Conservation (phyloP, 2,113 vertebrate genomes). For the Haemorhous mexicanus region DNA sequence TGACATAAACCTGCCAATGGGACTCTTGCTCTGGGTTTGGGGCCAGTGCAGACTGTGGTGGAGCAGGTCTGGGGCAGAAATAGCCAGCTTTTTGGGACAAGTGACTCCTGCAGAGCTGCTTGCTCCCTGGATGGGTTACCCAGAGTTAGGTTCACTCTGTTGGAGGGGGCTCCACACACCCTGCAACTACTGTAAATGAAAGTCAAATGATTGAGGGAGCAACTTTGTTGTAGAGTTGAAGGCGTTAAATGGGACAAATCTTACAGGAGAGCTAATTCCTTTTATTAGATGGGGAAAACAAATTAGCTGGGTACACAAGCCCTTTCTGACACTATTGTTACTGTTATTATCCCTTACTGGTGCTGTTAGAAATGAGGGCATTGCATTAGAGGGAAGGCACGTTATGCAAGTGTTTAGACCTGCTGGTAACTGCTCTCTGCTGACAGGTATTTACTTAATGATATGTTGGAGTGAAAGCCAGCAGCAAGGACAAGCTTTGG, state of each 20-base stretch:
- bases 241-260: slow-evolving; percentile 31
- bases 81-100: background rate
- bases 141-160: background rate
- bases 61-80: background rate
- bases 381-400: background rate
- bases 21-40: background rate
- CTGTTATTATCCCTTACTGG: slow-evolving; percentile 16
- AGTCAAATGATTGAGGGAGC: background rate
- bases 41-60: background rate
- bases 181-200: background rate
- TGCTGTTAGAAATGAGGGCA: slow-evolving; percentile 21
- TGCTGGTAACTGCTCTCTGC: slow-evolving; percentile 47
- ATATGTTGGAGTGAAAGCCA: slow-evolving; percentile 13
- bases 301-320: slow-evolving; percentile 30
- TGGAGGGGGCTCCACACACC: background rate
- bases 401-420: slow-evolving; percentile 24
- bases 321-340: slow-evolving; percentile 27
- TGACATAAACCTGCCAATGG: background rate
- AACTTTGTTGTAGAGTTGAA: background rate
- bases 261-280: background rate
- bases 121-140: background rate
- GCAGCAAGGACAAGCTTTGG: background rate
- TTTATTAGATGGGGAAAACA: slow-evolving; percentile 32
- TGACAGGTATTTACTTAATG: slow-evolving; percentile 49
- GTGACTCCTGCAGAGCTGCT: background rate